These are phyloP conservation scores for Pluvialis apricaria DNA, from an alignment of 2,113 vertebrate species.

Conservation along the genomic window DNA sequence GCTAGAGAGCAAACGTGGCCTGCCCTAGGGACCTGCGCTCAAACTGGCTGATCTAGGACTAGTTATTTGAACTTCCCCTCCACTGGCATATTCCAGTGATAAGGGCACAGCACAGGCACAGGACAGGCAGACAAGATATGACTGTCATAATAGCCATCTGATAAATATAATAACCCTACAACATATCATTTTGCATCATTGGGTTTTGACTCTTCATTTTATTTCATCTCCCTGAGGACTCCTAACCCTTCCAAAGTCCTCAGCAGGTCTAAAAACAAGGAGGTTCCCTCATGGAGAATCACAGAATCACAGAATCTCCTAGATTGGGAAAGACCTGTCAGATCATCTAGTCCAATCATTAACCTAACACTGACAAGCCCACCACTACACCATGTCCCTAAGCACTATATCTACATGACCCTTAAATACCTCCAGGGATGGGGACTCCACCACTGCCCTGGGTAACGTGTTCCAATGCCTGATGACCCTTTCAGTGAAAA, in stretches of 20 bases:
- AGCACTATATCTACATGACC: no score
- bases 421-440: no score
- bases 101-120: neutral
- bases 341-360: no score
- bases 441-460: no score
- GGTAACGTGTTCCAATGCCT: no score
- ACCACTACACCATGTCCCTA: no score
- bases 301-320: no score
- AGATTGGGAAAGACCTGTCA: no score
- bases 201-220: neutral
- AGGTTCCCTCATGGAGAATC: neutral
- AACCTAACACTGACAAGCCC: no score
- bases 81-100: neutral
- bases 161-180: neutral
- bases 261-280: neutral
- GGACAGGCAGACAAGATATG: neutral
- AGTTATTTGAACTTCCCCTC: neutral
- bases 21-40: neutral
- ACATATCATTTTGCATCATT: neutral
- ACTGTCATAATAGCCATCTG: neutral
- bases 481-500: no score
- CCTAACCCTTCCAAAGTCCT: neutral
- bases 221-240: neutral
- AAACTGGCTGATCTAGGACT: neutral
- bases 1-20: neutral